Conservation (phyloP, 2,113 vertebrate genomes). For the Rhegmatorhina hoffmannsi region DNA sequence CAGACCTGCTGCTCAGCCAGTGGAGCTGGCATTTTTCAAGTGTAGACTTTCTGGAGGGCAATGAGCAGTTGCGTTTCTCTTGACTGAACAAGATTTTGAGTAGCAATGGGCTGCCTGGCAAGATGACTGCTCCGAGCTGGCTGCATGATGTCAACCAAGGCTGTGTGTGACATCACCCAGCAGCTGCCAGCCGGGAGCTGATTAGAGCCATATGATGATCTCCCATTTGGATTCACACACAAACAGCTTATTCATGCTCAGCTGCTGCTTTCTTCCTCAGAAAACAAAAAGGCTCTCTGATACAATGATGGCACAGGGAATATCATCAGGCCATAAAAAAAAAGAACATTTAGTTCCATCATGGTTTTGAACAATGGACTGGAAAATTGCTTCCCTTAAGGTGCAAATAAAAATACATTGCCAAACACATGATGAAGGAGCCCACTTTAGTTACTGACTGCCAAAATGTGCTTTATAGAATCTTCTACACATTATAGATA, state of each 20-base stretch:
- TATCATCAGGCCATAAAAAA: not conserved
- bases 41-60: not conserved
- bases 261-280: not conserved
- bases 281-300: constrained; percentile 3
- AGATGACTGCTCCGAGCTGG: not conserved
- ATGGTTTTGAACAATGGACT: not conserved
- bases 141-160: not conserved
- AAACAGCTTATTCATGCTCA: constrained; percentile 22
- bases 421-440: not conserved
- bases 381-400: not conserved
- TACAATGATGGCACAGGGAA: not conserved
- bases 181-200: not conserved
- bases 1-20: not conserved
- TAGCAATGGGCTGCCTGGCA: not conserved
- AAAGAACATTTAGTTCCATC: not conserved
- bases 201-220: not conserved
- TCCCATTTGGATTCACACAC: not conserved
- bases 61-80: not conserved
- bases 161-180: not conserved
- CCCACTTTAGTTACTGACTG: not conserved
- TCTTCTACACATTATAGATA: not conserved
- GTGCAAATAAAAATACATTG: not conserved
- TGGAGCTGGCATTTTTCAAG: not conserved
- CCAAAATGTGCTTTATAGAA: not conserved
- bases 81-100: not conserved